Conservation (phyloP, 2,888 invertebrate genomes). For the Ditylenchus weischeri region DNA sequence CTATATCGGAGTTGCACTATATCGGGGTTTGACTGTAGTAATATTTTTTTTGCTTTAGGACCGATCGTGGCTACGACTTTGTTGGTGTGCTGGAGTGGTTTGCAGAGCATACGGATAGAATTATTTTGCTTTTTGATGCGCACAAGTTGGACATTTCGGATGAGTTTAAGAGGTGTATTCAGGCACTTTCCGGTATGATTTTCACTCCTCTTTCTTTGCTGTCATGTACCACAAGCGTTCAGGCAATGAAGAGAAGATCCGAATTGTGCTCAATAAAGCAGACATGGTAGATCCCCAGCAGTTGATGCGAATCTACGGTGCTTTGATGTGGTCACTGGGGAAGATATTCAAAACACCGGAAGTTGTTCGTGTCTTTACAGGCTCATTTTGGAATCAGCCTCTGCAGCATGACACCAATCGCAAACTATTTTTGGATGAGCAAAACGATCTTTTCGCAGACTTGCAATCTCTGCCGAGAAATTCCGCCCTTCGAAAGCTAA, state of each 20-base stretch:
- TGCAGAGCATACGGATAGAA: conserved; percentile 94
- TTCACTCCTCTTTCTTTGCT: no score
- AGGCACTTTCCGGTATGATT: conserved; percentile 68
- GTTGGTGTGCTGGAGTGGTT: conserved; percentile 98
- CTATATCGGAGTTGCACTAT: no score
- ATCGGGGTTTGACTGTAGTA: no score
- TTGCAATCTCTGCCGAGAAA: conserved; percentile 90
- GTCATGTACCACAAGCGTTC: no score
- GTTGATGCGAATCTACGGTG: conserved; percentile 91
- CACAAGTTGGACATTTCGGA: conserved; percentile 98
- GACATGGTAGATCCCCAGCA: conserved; percentile 95
- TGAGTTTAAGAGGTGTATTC: conserved; percentile 92
- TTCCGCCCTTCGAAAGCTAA: conserved; percentile 90
- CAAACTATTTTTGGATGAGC: conserved; percentile 81
- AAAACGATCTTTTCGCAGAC: conserved; percentile 88
- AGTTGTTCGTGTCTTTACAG: conserved; percentile 95
- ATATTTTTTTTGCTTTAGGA: conserved; percentile 60
- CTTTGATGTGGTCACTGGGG: conserved; percentile 99
- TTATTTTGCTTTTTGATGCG: conserved; percentile 93
- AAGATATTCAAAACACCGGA: conserved; percentile 91
- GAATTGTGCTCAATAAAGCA: conserved; percentile 95
- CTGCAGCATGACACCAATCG: conserved; percentile 87
- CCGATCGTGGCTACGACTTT: conserved; percentile 84
- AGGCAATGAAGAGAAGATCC: conserved; percentile 92
- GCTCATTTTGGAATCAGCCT: conserved; percentile 99